These are phyloP conservation scores for Dexiosoma caninum DNA, from an alignment of 2,888 invertebrate genomes.

Conservation along the genomic window DNA sequence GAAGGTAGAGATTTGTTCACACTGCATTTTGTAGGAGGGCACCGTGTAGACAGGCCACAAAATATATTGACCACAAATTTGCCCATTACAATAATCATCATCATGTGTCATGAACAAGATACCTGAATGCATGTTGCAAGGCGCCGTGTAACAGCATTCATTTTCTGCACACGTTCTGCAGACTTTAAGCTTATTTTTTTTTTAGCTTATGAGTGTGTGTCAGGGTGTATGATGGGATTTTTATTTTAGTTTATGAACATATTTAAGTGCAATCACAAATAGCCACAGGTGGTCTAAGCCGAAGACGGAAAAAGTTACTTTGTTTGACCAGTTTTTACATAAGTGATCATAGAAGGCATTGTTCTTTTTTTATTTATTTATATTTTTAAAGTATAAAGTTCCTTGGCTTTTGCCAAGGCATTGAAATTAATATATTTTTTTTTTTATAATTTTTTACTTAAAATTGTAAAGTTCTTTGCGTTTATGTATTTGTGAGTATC, in stretches of 20 bases:
- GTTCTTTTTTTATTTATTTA: background rate
- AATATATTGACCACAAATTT: constrained; percentile 53
- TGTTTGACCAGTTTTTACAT: background rate
- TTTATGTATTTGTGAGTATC: constrained; percentile 12
- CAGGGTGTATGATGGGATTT: background rate
- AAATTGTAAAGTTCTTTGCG: background rate
- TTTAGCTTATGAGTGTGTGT: too few relatives aligned
- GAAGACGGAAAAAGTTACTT: background rate
- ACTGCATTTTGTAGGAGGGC: constrained; percentile 25
- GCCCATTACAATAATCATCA: constrained; percentile 67
- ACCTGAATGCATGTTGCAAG: too few relatives aligned
- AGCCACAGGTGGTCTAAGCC: constrained; percentile 74
- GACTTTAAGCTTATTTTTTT: background rate
- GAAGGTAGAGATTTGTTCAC: background rate
- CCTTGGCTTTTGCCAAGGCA: background rate
- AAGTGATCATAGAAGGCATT: background rate
- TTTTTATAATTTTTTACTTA: background rate
- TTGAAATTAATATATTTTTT: background rate
- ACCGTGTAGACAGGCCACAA: background rate
- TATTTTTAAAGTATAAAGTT: background rate
- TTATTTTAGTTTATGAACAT: constrained; percentile 66
- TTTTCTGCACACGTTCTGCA: constrained; percentile 17
- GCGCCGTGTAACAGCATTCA: constrained; percentile 71
- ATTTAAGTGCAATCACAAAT: constrained; percentile 75
- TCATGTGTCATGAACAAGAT: constrained; percentile 77